Conservation (phyloP, 2,888 invertebrate genomes). For the Metellina segmentata region DNA sequence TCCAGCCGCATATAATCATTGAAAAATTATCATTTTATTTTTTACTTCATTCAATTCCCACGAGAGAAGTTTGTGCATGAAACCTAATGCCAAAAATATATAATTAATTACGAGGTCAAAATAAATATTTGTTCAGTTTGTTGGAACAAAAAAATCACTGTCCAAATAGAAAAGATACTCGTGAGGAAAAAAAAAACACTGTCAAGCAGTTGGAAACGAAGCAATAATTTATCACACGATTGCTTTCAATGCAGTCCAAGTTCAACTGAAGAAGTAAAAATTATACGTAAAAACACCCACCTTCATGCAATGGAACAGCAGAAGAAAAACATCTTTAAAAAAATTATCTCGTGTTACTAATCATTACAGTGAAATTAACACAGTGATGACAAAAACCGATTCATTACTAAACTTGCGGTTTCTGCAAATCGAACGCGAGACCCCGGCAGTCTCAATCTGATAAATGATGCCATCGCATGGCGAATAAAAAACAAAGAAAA, state of each 20-base stretch:
- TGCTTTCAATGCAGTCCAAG: conserved; percentile 20
- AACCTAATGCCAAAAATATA: conserved; percentile 7
- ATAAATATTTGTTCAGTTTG: conserved; percentile 39
- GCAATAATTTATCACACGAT: conserved; percentile 58
- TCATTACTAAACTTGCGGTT: conserved; percentile 69
- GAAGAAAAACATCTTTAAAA: conserved; percentile 14
- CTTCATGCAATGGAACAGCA: background rate
- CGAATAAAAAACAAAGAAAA: conserved; percentile 53
- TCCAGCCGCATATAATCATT: background rate
- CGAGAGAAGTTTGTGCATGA: background rate
- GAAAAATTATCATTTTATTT: background rate
- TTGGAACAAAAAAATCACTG: conserved; percentile 13
- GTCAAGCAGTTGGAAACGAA: conserved; percentile 25
- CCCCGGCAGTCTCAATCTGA: conserved; percentile 45
- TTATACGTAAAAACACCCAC: background rate
- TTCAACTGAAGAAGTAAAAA: background rate
- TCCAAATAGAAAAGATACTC: background rate
- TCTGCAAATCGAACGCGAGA: conserved; percentile 62
- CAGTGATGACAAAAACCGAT: conserved; percentile 56
- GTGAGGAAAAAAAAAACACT: conserved; percentile 18
- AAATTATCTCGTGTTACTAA: conserved; percentile 65
- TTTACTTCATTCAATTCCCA: background rate
- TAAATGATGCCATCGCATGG: conserved; percentile 68
- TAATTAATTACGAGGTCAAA: conserved; percentile 41
- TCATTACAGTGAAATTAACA: conserved; percentile 73